Percentiles rank a stretch among this genome's conserved stretches.
Evolutionary conservation across 35 echinoderm and acorn worm genomes (phyloP).

Genomic region (Apostichopus parvimensis): DNA sequence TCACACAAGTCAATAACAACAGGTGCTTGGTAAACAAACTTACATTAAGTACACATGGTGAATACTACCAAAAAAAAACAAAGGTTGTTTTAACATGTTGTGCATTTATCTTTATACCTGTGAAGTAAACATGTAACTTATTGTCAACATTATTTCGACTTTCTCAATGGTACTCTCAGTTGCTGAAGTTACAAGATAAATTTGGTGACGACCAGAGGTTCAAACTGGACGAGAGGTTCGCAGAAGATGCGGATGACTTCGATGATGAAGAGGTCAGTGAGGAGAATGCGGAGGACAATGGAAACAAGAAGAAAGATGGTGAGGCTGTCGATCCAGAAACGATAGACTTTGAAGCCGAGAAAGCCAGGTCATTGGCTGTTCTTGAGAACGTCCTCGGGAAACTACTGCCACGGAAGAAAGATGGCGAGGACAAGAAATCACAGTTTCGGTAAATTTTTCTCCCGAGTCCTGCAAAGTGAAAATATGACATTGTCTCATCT

Average conservation of each 20-base stretch:
- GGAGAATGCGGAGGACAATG: neutral
- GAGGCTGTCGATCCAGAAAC: neutral
- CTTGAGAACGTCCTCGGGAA: conserved; percentile 73
- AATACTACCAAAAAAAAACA: neutral
- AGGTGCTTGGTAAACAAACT: too few species aligned
- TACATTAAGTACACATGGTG: neutral
- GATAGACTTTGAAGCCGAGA: conserved; percentile 73
- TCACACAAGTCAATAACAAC: too few species aligned
- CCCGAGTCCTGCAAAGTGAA: neutral
- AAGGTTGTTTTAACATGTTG: neutral
- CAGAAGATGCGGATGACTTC: conserved; percentile 55
- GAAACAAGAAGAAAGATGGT: conserved; percentile 18
- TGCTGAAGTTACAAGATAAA: conserved; percentile 71
- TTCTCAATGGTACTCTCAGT: conserved; percentile 38
- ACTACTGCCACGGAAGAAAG: conserved; percentile 1
- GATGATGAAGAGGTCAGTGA: conserved; percentile 46
- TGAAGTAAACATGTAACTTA: neutral
- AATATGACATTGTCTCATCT: too few species aligned
- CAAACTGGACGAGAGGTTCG: conserved; percentile 68
- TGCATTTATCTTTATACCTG: neutral
- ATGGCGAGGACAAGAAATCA: conserved; percentile 24
- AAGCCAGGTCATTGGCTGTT: conserved; percentile 65
- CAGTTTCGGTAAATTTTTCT: conserved; percentile 41
- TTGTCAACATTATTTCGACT: neutral
- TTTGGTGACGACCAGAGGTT: conserved; percentile 80